Evolutionary conservation across 2,797 vertebrate species (phyloP).

Genomic region (Naso thynnoides): DNA sequence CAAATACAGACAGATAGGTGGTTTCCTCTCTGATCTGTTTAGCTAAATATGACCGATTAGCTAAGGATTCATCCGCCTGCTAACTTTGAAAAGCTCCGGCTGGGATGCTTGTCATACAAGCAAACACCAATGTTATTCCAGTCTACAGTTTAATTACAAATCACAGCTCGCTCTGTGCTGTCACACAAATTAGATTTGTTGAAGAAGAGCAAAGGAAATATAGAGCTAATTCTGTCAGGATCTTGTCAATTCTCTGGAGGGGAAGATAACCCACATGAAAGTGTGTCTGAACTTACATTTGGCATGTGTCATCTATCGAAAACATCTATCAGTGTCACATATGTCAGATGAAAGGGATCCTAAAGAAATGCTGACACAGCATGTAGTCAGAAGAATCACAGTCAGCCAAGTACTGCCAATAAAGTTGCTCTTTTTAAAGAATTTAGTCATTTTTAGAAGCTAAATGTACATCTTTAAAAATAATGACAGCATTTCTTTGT

Average conservation of each 20-base stretch:
- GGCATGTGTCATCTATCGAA: constrained; percentile 14
- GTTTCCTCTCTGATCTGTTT: constrained; percentile 16
- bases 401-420: no score
- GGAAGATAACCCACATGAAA: constrained; percentile 80
- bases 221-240: constrained; percentile 86
- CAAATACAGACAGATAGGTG: background rate
- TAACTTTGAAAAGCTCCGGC: constrained; percentile 32
- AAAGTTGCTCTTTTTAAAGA: background rate
- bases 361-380: background rate
- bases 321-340: constrained; percentile 21
- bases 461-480: background rate
- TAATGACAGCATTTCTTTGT: background rate
- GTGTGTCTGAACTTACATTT: constrained; percentile 21
- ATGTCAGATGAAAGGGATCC: constrained; percentile 14
- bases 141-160: constrained; percentile 76
- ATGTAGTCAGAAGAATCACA: background rate
- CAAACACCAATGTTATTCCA: constrained; percentile 68
- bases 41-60: constrained; percentile 10
- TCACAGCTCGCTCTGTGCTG: constrained; percentile 61
- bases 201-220: constrained; percentile 75
- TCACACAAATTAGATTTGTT: constrained; percentile 79
- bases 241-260: constrained; percentile 78
- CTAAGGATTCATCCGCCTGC: constrained; percentile 41
- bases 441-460: background rate
- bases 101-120: constrained; percentile 43